These are phyloP conservation scores for Nothoprocta pentlandii DNA, from an alignment of 2,113 vertebrate genomes.

Conservation along the genomic window DNA sequence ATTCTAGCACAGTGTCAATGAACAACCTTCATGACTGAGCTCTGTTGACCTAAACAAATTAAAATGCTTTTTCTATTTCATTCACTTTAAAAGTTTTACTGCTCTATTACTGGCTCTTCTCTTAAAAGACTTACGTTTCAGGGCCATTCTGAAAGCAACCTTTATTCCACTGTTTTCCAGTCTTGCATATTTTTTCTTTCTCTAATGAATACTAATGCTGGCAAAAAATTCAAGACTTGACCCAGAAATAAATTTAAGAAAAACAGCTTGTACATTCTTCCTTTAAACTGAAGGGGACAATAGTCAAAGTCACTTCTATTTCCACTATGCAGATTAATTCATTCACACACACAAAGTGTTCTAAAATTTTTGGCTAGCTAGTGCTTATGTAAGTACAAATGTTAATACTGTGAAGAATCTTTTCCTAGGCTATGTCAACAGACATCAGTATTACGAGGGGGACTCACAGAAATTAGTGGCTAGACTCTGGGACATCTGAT, in stretches of 20 bases:
- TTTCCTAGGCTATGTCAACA: background rate
- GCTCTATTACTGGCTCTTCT: background rate
- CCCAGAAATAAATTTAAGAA: constrained; percentile 46
- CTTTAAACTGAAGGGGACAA: constrained; percentile 22
- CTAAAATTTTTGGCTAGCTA: background rate
- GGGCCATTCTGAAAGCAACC: background rate
- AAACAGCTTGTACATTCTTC: background rate
- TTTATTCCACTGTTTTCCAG: background rate
- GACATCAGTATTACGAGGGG: background rate
- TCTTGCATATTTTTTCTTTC: background rate
- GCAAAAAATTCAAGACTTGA: background rate
- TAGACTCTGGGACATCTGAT: background rate
- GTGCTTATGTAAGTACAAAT: background rate
- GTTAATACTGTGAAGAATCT: background rate
- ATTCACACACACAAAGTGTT: background rate
- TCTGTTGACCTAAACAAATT: background rate
- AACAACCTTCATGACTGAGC: background rate
- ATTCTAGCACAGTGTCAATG: background rate
- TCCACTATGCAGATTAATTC: background rate
- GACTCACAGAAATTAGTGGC: background rate
- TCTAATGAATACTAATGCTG: background rate
- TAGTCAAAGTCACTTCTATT: background rate
- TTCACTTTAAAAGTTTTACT: background rate
- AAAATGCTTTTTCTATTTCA: background rate
- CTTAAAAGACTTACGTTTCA: background rate